These are phyloP conservation scores for Caenorhabditis imperialis DNA, from an alignment of 2,888 invertebrate genomes.

Conservation along the genomic window DNA sequence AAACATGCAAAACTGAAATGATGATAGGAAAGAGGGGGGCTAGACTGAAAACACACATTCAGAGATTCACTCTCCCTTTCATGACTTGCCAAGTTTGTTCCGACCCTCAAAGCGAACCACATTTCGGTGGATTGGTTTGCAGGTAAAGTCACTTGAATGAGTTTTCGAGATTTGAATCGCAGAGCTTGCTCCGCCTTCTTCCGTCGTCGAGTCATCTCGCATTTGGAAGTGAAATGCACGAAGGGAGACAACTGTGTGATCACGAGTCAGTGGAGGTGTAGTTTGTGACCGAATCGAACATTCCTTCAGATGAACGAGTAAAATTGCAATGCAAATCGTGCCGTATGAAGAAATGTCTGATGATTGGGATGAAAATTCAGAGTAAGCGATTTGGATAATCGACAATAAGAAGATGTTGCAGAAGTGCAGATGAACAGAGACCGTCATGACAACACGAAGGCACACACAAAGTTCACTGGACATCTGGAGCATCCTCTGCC, in stretches of 20 bases:
- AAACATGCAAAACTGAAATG: no score
- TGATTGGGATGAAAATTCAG: constrained; percentile 43
- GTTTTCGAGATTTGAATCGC: constrained; percentile 5
- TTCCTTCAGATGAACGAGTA: constrained; percentile 20
- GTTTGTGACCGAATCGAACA: neutral
- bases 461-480: constrained; percentile 35
- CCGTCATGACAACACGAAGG: constrained; percentile 28
- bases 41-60: no score
- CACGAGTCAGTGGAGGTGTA: constrained; percentile 19
- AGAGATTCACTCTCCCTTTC: no score
- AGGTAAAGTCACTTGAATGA: neutral
- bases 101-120: neutral
- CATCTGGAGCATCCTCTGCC: constrained; percentile 15
- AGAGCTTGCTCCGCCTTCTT: constrained; percentile 54
- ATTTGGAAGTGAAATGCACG: constrained; percentile 29
- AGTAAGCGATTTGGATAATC: no score
- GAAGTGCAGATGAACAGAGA: constrained; percentile 42
- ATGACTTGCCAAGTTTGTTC: neutral
- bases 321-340: constrained; percentile 33
- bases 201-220: constrained; percentile 43
- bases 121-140: neutral
- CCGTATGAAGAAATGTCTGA: constrained; percentile 41
- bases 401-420: no score
- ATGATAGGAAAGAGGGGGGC: no score
- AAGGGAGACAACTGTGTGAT: constrained; percentile 21